Evolutionary conservation across 2,113 vertebrate genomes (phyloP).

Genomic region (Planiliza haematocheilus): DNA sequence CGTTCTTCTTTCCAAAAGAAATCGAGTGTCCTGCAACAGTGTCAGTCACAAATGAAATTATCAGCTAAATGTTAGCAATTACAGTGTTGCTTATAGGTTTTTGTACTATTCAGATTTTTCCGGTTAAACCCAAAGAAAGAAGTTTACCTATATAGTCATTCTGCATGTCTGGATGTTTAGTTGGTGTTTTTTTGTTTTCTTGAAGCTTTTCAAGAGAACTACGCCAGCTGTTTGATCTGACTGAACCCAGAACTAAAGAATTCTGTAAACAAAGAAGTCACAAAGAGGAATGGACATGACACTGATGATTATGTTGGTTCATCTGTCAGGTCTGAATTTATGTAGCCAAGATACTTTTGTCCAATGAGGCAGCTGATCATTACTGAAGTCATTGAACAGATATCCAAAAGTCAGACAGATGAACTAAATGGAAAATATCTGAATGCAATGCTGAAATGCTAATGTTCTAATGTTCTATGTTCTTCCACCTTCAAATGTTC

Average conservation of each 20-base stretch:
- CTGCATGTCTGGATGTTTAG: conserved; percentile 55
- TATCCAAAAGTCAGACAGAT: too few relatives aligned
- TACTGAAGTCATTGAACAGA: too few relatives aligned
- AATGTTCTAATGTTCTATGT: too few relatives aligned
- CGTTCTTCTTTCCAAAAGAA: conserved; percentile 66
- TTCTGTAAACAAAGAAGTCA: conserved; percentile 59
- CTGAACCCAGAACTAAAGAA: conserved; percentile 75
- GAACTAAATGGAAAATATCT: too few relatives aligned
- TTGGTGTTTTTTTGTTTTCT: fast-evolving
- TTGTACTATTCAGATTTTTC: too few relatives aligned
- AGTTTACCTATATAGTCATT: conserved; percentile 76
- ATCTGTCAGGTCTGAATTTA: too few relatives aligned
- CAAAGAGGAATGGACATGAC: background rate
- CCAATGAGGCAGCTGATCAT: too few relatives aligned
- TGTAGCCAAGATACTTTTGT: too few relatives aligned
- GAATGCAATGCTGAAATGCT: too few relatives aligned
- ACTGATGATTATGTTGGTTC: background rate
- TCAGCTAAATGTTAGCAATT: too few relatives aligned
- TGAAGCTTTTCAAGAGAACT: conserved; percentile 61
- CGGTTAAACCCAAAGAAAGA: fast-evolving
- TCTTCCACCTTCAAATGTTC: too few relatives aligned
- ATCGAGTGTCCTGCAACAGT: conserved; percentile 77
- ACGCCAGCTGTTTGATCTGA: conserved; percentile 74
- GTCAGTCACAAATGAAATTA: background rate
- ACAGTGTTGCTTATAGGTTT: too few relatives aligned